Conservation (phyloP, 2,888 invertebrate genomes). For the Lycaena phlaeas region DNA sequence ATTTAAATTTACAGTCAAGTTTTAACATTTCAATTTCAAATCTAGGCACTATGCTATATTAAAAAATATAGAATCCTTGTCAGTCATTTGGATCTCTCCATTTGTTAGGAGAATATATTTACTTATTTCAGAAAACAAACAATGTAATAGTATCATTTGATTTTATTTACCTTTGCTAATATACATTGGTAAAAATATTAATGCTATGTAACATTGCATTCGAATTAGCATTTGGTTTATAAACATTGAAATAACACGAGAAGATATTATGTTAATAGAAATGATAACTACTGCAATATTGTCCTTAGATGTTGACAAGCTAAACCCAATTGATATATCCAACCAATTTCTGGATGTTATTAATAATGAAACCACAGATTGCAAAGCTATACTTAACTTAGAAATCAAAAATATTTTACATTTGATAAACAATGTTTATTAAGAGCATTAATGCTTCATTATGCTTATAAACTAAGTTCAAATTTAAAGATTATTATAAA, state of each 20-base stretch:
- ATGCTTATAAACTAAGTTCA: constrained; percentile 21
- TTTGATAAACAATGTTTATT: constrained; percentile 42
- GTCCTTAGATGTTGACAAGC: constrained; percentile 28
- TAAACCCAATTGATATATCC: constrained; percentile 19
- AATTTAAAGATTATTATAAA: background rate
- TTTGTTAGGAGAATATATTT: no score
- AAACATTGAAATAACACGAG: constrained; percentile 50
- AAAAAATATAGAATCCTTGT: no score
- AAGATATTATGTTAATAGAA: constrained; percentile 29
- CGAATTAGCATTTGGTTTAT: constrained; percentile 66
- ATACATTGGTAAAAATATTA: constrained; percentile 71
- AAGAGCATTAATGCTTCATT: constrained; percentile 36
- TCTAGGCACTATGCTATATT: no score
- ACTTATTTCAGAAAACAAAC: constrained; percentile 15
- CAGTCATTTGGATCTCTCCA: no score
- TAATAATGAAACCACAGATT: constrained; percentile 36
- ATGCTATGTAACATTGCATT: constrained; percentile 62
- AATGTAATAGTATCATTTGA: constrained; percentile 59
- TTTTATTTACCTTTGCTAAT: constrained; percentile 70
- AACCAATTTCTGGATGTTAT: constrained; percentile 28
- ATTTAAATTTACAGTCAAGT: no score
- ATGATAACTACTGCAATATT: constrained; percentile 36
- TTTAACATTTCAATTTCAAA: no score
- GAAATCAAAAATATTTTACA: constrained; percentile 66
- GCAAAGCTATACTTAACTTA: constrained; percentile 65